These are phyloP conservation scores for Orchestia grillus DNA, from an alignment of 1,140 invertebrate genomes.

Conservation along the genomic window DNA sequence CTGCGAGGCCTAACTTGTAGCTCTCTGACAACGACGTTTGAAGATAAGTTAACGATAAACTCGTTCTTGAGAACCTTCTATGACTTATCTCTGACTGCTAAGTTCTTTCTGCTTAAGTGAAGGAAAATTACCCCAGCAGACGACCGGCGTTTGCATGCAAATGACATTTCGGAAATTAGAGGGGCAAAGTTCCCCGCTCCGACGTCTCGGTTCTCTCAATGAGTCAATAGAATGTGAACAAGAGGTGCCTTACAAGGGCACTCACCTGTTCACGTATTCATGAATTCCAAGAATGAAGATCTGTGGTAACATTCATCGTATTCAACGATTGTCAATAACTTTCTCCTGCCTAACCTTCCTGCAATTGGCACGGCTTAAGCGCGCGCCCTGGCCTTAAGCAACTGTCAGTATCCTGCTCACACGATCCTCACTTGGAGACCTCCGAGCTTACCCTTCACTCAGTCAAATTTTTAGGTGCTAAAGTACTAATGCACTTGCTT, in stretches of 20 bases:
- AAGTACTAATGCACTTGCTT: background rate
- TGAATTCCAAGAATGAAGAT: background rate
- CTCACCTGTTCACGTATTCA: background rate
- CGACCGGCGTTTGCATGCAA: background rate
- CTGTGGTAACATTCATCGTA: background rate
- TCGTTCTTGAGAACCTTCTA: background rate
- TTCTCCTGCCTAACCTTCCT: background rate
- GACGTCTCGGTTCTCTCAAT: background rate
- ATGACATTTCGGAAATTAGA: background rate
- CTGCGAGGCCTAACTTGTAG: background rate
- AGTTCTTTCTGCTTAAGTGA: background rate
- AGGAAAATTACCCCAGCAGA: background rate
- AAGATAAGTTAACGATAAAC: background rate
- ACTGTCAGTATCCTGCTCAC: background rate
- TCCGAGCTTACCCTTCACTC: background rate
- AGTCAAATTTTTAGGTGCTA: background rate
- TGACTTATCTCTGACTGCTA: background rate
- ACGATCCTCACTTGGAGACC: background rate
- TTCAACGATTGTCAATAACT: slow-evolving; percentile 9
- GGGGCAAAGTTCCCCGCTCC: background rate
- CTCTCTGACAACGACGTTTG: background rate
- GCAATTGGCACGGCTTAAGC: background rate
- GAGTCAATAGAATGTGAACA: background rate
- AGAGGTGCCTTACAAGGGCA: background rate
- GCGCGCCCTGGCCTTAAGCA: background rate